Percentiles rank a stretch among this genome's conserved stretches.
Evolutionary conservation across 2,797 vertebrate genomes (phyloP).

Genomic region (Tamandua tetradactyla): DNA sequence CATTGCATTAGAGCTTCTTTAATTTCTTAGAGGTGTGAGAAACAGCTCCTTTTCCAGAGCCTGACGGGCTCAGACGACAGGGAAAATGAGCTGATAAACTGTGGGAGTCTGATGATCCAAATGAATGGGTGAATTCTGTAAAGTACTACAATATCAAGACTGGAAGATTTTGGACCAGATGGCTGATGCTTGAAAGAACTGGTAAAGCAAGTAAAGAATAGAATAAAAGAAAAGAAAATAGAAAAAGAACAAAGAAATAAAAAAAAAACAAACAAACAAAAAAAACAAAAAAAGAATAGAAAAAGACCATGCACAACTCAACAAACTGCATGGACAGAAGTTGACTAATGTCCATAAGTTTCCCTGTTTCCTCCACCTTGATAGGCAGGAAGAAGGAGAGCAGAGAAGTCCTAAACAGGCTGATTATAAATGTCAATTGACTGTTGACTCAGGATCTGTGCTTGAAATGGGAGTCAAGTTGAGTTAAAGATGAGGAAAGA

Average conservation of each 20-base stretch:
- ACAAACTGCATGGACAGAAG: neutral
- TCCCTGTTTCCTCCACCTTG: neutral
- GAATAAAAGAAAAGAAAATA: too few species aligned
- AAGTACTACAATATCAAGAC: neutral
- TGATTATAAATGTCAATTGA: neutral
- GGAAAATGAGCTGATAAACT: neutral
- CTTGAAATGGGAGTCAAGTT: neutral
- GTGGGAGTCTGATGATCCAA: neutral
- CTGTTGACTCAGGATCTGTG: neutral
- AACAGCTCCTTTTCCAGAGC: neutral
- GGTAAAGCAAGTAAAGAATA: neutral
- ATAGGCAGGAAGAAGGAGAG: neutral
- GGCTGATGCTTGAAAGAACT: neutral
- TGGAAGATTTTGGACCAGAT: accelerated
- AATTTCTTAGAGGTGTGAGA: neutral
- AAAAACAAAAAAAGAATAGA: neutral
- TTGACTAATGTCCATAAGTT: too few species aligned
- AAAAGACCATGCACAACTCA: neutral
- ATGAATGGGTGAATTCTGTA: too few species aligned
- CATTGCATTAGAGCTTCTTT: neutral
- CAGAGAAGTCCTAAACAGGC: neutral
- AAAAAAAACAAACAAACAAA: too few species aligned
- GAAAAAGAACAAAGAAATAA: too few species aligned
- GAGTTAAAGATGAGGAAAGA: neutral
- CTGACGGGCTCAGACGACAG: neutral